Percentiles rank a stretch among this genome's conserved stretches.
Evolutionary conservation across 2,797 vertebrate genomes (phyloP).

Genomic region (Acanthurus tractus): DNA sequence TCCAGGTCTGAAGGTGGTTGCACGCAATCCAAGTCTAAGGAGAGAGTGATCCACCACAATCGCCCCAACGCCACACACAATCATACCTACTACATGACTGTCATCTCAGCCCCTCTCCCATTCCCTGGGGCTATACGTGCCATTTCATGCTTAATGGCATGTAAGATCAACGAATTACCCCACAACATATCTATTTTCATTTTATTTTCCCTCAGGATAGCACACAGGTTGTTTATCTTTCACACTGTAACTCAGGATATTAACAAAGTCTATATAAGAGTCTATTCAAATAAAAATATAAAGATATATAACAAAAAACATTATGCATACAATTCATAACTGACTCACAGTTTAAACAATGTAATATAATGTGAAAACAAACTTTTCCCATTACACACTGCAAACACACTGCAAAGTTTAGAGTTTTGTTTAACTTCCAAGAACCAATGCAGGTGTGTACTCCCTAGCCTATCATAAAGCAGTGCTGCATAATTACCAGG

Average conservation of each 20-base stretch:
- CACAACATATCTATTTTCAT: conserved; percentile 14
- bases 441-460: not conserved
- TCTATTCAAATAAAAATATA: not conserved
- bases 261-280: conserved; percentile 24
- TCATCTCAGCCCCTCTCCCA: conserved; percentile 7
- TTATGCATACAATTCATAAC: not conserved
- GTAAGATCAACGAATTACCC: conserved; percentile 8
- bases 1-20: conserved; percentile 49
- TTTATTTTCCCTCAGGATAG: conserved; percentile 9
- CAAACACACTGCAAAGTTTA: not conserved
- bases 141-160: conserved; percentile 38
- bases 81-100: conserved; percentile 28
- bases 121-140: conserved; percentile 47
- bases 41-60: conserved; percentile 18
- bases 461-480: not conserved
- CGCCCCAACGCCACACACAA: not conserved
- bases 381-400: not conserved
- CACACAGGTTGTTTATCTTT: conserved; percentile 36
- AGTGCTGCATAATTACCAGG: not conserved
- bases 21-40: conserved; percentile 62
- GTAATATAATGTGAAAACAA: not conserved
- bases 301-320: not conserved
- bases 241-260: conserved; percentile 13
- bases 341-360: not conserved
- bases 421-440: not conserved